A percentile compares a stretch with the other conserved stretches of the same genome.
These are phyloP conservation scores for Heteromormyrus szaboi DNA, from an alignment of 2,797 vertebrate genomes.

Conservation along the genomic window DNA sequence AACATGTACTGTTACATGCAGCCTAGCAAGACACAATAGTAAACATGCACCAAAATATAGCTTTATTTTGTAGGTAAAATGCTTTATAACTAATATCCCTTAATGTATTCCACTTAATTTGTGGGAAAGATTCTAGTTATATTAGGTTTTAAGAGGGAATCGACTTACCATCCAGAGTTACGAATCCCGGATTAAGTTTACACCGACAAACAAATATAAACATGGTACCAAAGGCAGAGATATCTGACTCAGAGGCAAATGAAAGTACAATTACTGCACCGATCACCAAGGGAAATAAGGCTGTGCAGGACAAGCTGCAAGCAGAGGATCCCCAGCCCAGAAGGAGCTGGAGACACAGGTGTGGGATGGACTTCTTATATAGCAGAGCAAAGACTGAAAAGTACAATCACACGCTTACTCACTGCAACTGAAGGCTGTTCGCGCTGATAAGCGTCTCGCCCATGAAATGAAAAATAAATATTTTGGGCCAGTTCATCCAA, in stretches of 20 bases:
- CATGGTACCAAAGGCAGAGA: background rate
- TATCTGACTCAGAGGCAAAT: background rate
- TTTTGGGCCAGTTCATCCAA: background rate
- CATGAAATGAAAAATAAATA: background rate
- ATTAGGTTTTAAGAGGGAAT: background rate
- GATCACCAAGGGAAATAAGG: conserved; percentile 10
- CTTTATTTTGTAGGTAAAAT: background rate
- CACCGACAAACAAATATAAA: background rate
- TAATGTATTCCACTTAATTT: background rate
- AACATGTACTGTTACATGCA: background rate
- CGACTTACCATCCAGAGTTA: background rate
- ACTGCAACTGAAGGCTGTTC: background rate
- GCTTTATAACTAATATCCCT: background rate
- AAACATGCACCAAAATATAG: background rate
- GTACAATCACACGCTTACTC: background rate
- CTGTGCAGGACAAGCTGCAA: background rate
- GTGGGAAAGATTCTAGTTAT: background rate
- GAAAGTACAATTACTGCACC: background rate
- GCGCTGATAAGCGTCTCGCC: background rate
- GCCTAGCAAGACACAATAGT: background rate
- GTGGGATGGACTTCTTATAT: background rate
- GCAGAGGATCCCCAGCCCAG: background rate
- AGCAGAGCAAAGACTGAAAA: background rate
- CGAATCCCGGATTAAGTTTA: background rate
- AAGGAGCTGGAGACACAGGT: background rate